Evolutionary conservation across 1,140 invertebrate genomes (phyloP).

Genomic region (Scaptomyza graminum): DNA sequence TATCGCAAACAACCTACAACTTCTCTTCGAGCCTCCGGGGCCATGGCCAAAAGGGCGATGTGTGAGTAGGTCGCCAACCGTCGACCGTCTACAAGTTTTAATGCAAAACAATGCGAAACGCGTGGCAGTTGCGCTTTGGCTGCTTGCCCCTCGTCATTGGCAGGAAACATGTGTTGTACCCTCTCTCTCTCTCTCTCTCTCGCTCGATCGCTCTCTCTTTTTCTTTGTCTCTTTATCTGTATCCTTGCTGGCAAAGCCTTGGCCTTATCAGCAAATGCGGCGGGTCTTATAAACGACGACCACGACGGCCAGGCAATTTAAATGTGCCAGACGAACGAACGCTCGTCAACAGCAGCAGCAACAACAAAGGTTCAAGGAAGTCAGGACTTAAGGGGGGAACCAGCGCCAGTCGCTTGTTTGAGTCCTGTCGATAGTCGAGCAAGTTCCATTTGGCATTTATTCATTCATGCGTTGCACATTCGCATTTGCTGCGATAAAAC

Average conservation of each 20-base stretch:
- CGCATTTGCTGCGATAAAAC: constrained; percentile 49
- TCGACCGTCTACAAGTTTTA: constrained; percentile 13
- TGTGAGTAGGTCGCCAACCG: constrained; percentile 2
- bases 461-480: constrained; percentile 63
- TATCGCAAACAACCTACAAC: constrained; percentile 37
- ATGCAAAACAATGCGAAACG: constrained; percentile 55
- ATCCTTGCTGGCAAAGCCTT: constrained; percentile 27
- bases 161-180: constrained; percentile 37
- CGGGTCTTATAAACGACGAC: constrained; percentile 38
- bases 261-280: constrained; percentile 41
- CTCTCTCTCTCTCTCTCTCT: constrained; percentile 10
- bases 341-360: constrained; percentile 16
- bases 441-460: constrained; percentile 50
- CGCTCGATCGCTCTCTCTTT: not conserved
- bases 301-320: constrained; percentile 48
- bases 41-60: constrained; percentile 4
- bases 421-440: constrained; percentile 40
- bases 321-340: constrained; percentile 34
- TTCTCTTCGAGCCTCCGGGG: not conserved
- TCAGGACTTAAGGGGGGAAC: not conserved
- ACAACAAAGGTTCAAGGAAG: not conserved
- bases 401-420: constrained; percentile 14
- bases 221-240: constrained; percentile 3
- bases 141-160: constrained; percentile 20
- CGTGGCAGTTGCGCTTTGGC: constrained; percentile 49